phyloP scores from a whole-genome alignment of 2,797 vertebrate genomes.

The Rhinatrema bivittatum region DNA sequence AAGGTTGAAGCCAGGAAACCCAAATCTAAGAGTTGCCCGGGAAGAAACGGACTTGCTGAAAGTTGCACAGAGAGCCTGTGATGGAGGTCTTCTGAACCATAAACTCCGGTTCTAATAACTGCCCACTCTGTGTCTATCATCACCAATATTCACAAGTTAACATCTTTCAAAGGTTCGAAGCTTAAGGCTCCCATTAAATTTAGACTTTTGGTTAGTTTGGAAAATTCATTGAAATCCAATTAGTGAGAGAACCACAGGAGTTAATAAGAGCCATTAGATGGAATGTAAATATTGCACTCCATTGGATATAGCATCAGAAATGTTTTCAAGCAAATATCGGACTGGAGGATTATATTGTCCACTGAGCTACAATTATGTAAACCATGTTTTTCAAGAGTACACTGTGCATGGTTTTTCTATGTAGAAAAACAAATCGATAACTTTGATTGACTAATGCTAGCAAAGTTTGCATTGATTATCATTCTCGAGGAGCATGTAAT shows the following conservation, averaged over 20 bases:
- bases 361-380: constrained; percentile 25
- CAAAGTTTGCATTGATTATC: constrained; percentile 5
- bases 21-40: constrained; percentile 2
- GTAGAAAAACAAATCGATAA: constrained; percentile 3
- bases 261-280: constrained; percentile 46
- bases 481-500: neutral
- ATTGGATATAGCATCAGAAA: constrained; percentile 28
- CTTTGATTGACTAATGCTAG: constrained; percentile 1
- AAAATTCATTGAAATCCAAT: constrained; percentile 50
- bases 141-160: neutral
- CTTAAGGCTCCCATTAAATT: constrained; percentile 21
- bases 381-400: constrained; percentile 15
- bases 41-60: no score
- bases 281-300: constrained; percentile 41
- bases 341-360: neutral
- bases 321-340: constrained; percentile 26
- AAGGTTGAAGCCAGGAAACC: constrained; percentile 2
- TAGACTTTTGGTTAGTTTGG: constrained; percentile 24
- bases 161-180: constrained; percentile 1
- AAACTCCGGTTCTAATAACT: no score
- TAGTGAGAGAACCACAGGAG: constrained; percentile 33
- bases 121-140: no score
- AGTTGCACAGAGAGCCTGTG: no score
- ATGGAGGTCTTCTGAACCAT: no score
- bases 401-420: neutral